Base-by-base conservation (phyloP, 2,113 vertebrate species). In the Burhinus bistriatus region DNA sequence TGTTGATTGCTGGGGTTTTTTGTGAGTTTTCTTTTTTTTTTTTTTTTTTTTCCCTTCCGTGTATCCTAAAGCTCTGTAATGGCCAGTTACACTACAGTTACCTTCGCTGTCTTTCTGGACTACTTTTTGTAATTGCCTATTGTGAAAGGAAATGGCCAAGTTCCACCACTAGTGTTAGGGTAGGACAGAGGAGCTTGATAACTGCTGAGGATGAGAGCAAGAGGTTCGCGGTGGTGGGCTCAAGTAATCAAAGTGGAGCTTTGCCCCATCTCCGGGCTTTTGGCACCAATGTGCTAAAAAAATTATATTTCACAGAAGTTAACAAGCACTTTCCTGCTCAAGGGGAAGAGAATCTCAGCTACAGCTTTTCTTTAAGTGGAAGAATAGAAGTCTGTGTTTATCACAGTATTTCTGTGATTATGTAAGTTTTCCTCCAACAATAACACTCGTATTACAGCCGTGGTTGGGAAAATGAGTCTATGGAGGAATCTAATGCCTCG, bases 191-290 rank as follows among this genome's bases (percentile, higher is more conserved):
- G 13, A 34, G 18, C 30, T 32, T 44, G n/a, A 3, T 47, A 27
- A 27, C 12, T 61, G 42, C 61, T 62, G 73, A 69, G 66, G 49
- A 25, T 25, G 20, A 68, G 25, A 47, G 36, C 36, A 30, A 49
- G 34, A 82, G 40, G 11, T 19, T 86, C 0, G 3, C 30, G 0
- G 0, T 7, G n/a, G 23, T 73, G 44, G 26, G 49, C 38, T 88
- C 21, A 27, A 22, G 13, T 16, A 36, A 12, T 38, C 26, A 11
- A 38, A 45, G 20, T 14, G 7, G 23, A 45, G 10, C 20, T 3
- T 32, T 69, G 22, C 42, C 34, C 5, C 54, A 22, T 7, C 82
- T 40, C 19, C 0, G 0, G 38, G 22, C 45, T 58, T 13, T 6
- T 45, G 40, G 14, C 21, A 25, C 9, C 0, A 0, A 9, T 12